A percentile compares a stretch with the other conserved stretches of the same genome.
Evolutionary conservation across 1,140 invertebrate species (phyloP).

Genomic region (Laodelphax striatellus): DNA sequence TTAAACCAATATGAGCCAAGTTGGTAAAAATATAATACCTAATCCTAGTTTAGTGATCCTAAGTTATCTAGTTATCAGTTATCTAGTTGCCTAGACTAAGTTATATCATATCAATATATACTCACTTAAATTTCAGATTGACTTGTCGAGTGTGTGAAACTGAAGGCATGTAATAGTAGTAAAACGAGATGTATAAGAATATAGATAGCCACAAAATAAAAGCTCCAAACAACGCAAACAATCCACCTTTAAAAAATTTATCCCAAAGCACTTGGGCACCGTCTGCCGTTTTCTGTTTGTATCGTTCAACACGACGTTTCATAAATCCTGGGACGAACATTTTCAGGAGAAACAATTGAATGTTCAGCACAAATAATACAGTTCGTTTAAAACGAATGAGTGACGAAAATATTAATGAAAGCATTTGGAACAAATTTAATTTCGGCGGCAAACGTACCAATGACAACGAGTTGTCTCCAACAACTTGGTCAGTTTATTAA

Average conservation of each 20-base stretch:
- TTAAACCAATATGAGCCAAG: too few species aligned
- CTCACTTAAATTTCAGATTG: not conserved
- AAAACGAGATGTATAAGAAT: not conserved
- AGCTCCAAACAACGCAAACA: not conserved
- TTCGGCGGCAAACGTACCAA: too few species aligned
- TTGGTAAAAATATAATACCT: too few species aligned
- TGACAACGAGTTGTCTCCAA: too few species aligned
- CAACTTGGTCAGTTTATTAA: too few species aligned
- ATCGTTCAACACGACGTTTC: not conserved
- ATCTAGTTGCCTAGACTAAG: too few species aligned
- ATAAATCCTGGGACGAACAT: not conserved
- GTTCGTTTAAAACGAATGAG: too few species aligned
- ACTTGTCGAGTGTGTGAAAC: not conserved
- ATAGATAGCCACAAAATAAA: not conserved
- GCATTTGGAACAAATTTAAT: too few species aligned
- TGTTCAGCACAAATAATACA: too few species aligned
- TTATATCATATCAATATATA: not conserved
- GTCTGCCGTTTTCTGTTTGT: not conserved
- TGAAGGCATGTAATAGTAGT: conserved; percentile 1
- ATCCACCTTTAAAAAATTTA: conserved; percentile 1
- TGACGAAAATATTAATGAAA: too few species aligned
- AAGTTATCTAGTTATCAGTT: too few species aligned
- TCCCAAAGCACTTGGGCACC: not conserved
- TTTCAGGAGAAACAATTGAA: not conserved
- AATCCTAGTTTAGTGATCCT: too few species aligned